Conservation (phyloP, 2,888 invertebrate genomes). For the Vannuccia rotundouncinata region DNA sequence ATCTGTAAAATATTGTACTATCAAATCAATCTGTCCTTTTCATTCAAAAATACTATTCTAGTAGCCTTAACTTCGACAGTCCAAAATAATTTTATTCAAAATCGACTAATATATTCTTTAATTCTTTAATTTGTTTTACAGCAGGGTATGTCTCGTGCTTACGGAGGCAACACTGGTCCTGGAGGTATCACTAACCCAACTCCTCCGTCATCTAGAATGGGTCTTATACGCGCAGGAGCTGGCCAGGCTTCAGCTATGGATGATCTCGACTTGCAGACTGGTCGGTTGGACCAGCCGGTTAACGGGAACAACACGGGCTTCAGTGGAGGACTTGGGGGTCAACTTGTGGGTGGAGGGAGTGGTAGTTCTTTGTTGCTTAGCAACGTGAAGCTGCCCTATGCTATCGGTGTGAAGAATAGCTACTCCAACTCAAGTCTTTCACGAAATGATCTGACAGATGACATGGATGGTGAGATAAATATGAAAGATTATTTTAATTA, state of each 20-base stretch:
- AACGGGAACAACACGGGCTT: not conserved
- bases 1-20: too few species aligned
- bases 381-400: slow-evolving; percentile 28
- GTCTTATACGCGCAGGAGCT: not conserved
- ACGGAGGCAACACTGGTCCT: not conserved
- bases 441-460: not conserved
- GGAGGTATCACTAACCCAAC: not conserved
- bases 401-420: slow-evolving; percentile 12
- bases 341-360: not conserved
- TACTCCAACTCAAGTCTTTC: slow-evolving; percentile 13
- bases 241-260: slow-evolving; percentile 21
- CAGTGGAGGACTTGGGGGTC: not conserved
- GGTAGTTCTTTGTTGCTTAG: not conserved
- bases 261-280: not conserved
- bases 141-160: not conserved
- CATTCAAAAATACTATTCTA: too few species aligned
- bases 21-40: too few species aligned
- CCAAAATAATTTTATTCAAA: too few species aligned
- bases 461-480: slow-evolving; percentile 13
- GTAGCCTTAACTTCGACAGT: too few species aligned
- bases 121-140: not conserved
- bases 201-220: not conserved
- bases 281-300: not conserved
- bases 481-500: too few species aligned
- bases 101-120: too few species aligned